A percentile compares a stretch with the other conserved stretches of the same genome.
Evolutionary conservation across 2,797 vertebrate genomes (phyloP).

Genomic region (Enteromius afrohamiltoni): DNA sequence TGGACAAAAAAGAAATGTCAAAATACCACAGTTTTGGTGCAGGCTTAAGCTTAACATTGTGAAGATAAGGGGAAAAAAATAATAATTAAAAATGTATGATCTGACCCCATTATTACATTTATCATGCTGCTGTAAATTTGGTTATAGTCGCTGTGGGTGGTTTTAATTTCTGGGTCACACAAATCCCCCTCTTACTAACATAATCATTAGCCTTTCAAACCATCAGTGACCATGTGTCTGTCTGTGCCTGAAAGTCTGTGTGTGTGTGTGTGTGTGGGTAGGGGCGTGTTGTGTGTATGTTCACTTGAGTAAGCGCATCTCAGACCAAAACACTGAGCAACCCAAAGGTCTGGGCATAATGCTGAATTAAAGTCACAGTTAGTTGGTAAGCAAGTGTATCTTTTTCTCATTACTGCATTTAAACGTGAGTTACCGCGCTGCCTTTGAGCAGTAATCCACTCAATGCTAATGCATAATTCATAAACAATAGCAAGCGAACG

Average conservation of each 20-base stretch:
- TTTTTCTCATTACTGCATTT: constrained; percentile 13
- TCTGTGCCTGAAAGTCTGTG: background rate
- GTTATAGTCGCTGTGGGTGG: constrained; percentile 38
- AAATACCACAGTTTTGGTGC: background rate
- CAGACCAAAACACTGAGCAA: constrained; percentile 12
- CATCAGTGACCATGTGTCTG: constrained; percentile 15
- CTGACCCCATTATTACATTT: constrained; percentile 36
- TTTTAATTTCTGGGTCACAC: constrained; percentile 44
- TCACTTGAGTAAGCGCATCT: background rate
- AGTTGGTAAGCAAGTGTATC: constrained; percentile 1
- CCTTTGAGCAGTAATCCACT: constrained; percentile 41
- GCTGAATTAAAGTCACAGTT: constrained; percentile 9
- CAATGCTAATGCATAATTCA: constrained; percentile 35
- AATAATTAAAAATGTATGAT: background rate
- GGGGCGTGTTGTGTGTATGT: background rate
- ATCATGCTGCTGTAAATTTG: constrained; percentile 39
- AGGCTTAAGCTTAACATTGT: background rate
- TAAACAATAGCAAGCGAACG: background rate
- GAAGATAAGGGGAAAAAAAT: background rate
- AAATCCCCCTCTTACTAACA: constrained; percentile 27
- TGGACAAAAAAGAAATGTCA: background rate
- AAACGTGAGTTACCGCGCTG: background rate
- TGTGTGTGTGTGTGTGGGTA: background rate
- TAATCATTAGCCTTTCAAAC: constrained; percentile 39
- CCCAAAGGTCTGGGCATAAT: constrained; percentile 6